Evolutionary conservation across 1,140 invertebrate genomes (phyloP), one percentile per base, ranked within the genome.

Genomic region (Trachymyrmex septentrionalis): DNA sequence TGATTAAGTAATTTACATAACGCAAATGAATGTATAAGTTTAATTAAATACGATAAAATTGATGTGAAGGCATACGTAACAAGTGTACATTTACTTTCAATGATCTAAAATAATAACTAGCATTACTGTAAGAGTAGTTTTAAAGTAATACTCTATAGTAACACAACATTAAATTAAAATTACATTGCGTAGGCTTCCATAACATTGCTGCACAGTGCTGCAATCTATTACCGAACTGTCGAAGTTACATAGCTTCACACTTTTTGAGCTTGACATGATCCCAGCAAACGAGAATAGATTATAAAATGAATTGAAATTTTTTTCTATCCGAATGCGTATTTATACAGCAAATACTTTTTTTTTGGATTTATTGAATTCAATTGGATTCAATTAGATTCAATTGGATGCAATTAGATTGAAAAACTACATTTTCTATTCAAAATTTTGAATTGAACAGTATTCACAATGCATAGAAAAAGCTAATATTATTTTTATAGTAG

Each of bases 151-250:
- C 21, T 50, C 12, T 69, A 16, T 69, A 6, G 21, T 6, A 24
- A 24, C 66, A 19, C 21, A 24, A 50, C 44, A 69, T 69, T 50
- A 69, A 69, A 69, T 69, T 69, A 69, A 48, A 69, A 9, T 71
- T 71, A 71, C 21, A 44, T 72, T 19, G 6, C 24, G 27, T 27
- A 53, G 44, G 16, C 24, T 27, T 72, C 14, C 24, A 71, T 71
- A 6, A 72, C 57, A 19, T 75, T 34, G n/a, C 72, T 57, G 34
- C 27, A 77, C 21, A 16, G 75, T 77, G 75, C 57, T 77, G 75
- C 57, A 77, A 77, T 14, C 75, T 77, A 4, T 63, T 10, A 77
- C 19, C 6, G 57, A 77, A 30, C 9, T 21, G 21, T 48, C 16
- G 57, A 77, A 48, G 21, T 21, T 48, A 76, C 16, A 48, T n/a